Base-by-base conservation (phyloP, 1,140 invertebrate genomes). In the Caenorhabditis inopinata region DNA sequence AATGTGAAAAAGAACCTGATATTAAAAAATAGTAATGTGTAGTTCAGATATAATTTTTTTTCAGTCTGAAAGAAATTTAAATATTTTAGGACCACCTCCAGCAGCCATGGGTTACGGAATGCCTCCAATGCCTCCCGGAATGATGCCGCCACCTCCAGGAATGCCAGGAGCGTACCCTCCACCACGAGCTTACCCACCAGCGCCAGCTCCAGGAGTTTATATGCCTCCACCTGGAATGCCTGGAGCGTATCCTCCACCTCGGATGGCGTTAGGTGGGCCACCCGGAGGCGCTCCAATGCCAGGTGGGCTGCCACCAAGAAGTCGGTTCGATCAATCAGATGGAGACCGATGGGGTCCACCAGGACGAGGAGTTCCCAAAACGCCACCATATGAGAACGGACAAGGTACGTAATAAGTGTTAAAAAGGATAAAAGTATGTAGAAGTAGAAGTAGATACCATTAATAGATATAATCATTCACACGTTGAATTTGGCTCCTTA, bases 41-140 rank as follows among this genome's bases (percentile, higher is more conserved):
- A n/a, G n/a, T n/a, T n/a, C n/a, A n/a, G 14, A 42, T 14, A 42
- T 42, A 42, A 7, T 42, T 42, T 7, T 7, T 5, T 42, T 42
- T 14, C 38, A 42, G 5, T 42, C 38, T 42, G 14, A 42, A 42
- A 16, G 80, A 76, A 46, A 47, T 83, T 48, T n/a, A n/a, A 81
- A 85, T 32, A 6, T 68, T 42, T 38, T 16, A 68, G 58, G 58
- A 11, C 58, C 58, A 9, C 58, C 58, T 21, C 58, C 58, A 9
- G 29, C 58, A n/a, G 62, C 62, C 18, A 68, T 68, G 58, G 58
- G 32, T 14, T 35, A 47, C 14, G 79, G 76, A 35, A 74, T 83
- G 74, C 83, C 83, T 32, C 53, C 32, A 11, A 73, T 84, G 79
- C 79, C 68, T 16, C 75, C 83, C 14, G 80, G 73, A 35, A 82